Conservation (phyloP, 2,113 vertebrate genomes). For the Megalops atlanticus region DNA sequence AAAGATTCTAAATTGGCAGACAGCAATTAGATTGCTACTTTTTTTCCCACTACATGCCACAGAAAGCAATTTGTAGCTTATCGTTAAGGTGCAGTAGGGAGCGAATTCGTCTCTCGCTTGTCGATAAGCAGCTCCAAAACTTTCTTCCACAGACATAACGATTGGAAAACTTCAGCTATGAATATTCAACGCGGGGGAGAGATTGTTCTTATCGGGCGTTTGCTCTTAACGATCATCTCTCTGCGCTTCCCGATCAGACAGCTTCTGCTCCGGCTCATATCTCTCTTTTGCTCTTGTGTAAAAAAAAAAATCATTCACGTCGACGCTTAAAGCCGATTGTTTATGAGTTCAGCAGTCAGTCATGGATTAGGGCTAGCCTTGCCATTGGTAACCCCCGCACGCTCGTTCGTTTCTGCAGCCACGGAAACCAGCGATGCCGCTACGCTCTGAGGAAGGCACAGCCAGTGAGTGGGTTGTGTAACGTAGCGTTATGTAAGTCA, state of each 20-base stretch:
- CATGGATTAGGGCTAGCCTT: neutral
- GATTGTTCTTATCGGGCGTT: neutral
- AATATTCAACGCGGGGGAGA: conserved; percentile 23
- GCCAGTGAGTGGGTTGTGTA: neutral
- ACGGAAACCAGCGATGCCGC: neutral
- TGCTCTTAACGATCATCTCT: neutral
- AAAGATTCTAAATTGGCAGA: conserved; percentile 12
- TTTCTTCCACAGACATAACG: conserved; percentile 13
- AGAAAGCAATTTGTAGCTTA: conserved; percentile 29
- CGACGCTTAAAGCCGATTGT: neutral
- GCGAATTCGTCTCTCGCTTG: neutral
- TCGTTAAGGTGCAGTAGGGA: conserved; percentile 25
- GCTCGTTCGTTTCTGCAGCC: neutral
- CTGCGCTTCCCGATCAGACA: neutral
- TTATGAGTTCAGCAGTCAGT: neutral
- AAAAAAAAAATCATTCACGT: neutral
- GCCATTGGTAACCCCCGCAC: neutral
- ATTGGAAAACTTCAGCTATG: conserved; percentile 18
- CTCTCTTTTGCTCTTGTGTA: neutral
- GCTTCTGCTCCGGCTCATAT: neutral
- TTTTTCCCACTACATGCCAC: neutral
- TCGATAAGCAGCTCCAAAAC: conserved; percentile 16
- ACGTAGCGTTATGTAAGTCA: neutral
- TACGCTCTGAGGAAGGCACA: neutral
- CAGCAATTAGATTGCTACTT: neutral